Evolutionary conservation across 1,140 invertebrate species (phyloP), one percentile per base, ranked within the genome.

Genomic region (Tribolium madens): DNA sequence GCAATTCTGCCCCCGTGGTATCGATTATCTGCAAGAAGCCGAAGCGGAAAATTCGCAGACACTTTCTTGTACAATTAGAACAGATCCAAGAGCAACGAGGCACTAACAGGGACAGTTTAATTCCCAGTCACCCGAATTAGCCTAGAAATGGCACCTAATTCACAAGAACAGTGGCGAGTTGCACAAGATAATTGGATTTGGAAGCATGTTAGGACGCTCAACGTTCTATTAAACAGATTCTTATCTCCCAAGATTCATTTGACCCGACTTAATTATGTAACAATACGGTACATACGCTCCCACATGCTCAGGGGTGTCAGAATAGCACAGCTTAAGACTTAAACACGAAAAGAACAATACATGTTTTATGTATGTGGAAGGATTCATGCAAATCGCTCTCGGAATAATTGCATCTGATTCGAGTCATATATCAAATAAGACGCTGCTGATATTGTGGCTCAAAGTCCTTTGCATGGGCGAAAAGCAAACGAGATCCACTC

Each of bases 401-500:
- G 10, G 57, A 64, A 64, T 64, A 64, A 64, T 64, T 64, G 57
- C 57, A 64, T 64, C 15, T 33, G 57, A 64, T 64, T 64, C 26
- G 7, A 64, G 10, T 64, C 57, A 64, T 64, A 64, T 64, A 64
- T 64, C 57, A 64, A 64, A 64, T 60, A 33, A 10, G 21, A 26
- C 9, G 53, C 53, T 26, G 9, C 53, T 60, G 53, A 60, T 26
- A 60, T 33, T n/a, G 57, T 64, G 57, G 57, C 12, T 64, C 31
- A 64, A 42, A 64, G 57, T 64, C 26, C 21, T 18, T 5, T n/a
- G 17, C 57, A 26, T 26, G 57, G 26, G 7, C 46, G 15, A 52
- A 72, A 72, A 72, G 46, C 17, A 72, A 72, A 72, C 50, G 70
- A 72, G 70, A 72, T 72, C 81, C 84, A 85, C 84, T 85, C 81